Evolutionary conservation across 2,113 vertebrate species (phyloP).

Genomic region (Leucosticte australis): DNA sequence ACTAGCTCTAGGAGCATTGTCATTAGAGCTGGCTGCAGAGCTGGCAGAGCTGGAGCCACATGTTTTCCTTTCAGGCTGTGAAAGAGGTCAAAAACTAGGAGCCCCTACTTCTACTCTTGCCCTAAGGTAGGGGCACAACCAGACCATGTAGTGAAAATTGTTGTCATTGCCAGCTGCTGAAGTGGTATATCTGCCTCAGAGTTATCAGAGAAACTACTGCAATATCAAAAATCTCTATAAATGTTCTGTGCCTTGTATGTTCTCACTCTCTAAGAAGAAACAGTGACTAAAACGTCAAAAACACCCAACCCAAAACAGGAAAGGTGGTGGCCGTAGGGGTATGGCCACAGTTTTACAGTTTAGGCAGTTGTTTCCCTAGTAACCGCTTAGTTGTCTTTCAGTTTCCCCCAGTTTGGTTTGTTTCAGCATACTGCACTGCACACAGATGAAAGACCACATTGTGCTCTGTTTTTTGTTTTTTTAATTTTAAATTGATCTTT

Average conservation of each 20-base stretch:
- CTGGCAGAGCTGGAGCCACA: background rate
- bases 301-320: constrained; percentile 65
- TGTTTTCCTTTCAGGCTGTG: background rate
- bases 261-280: constrained; percentile 7
- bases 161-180: background rate
- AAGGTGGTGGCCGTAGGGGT: constrained; percentile 61
- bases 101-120: background rate
- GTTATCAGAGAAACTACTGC: background rate
- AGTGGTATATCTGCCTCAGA: background rate
- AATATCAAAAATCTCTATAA: background rate
- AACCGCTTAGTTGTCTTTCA: constrained; percentile 37
- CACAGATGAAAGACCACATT: background rate
- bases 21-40: background rate
- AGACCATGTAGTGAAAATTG: background rate
- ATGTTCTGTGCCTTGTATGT: background rate
- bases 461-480: fast-evolving
- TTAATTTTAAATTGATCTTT: background rate
- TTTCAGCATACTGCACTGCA: background rate
- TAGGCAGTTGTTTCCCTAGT: constrained; percentile 39
- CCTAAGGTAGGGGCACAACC: background rate
- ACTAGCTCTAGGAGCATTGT: background rate
- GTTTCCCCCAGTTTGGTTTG: background rate
- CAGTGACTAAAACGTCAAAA: background rate
- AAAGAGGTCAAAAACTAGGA: background rate
- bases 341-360: constrained; percentile 35